A percentile compares a stretch with the other conserved stretches of the same genome.
phyloP scores from a whole-genome alignment of 2,888 invertebrate species.

The Ophioninae sp. region DNA sequence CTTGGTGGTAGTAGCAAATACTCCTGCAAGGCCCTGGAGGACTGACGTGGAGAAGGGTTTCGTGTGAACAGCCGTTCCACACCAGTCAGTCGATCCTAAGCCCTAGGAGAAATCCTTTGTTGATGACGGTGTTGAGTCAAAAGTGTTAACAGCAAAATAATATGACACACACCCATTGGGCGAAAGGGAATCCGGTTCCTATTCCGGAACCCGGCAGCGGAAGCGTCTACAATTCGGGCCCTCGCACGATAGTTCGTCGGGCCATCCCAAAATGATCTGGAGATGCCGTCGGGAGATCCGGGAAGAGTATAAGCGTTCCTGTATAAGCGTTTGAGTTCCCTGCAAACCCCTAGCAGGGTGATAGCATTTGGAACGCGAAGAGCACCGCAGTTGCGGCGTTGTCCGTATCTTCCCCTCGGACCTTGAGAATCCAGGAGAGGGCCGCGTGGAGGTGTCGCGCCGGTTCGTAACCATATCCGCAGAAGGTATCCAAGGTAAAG shows the following conservation, averaged over 20 bases:
- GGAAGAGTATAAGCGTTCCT: no score
- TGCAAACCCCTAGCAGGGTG: conserved; percentile 79
- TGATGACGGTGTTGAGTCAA: conserved; percentile 77
- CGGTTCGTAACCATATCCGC: conserved; percentile 87
- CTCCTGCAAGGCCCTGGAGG: no score
- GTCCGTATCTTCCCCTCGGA: conserved; percentile 81
- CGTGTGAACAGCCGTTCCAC: conserved; percentile 85
- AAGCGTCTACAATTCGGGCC: no score
- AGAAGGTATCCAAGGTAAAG: conserved; percentile 89
- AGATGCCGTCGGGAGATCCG: no score
- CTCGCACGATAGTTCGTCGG: no score
- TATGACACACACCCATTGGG: conserved; percentile 78
- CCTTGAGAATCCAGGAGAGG: no score
- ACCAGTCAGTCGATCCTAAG: conserved; percentile 84
- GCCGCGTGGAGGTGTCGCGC: conserved; percentile 81
- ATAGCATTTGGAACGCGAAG: conserved; percentile 1
- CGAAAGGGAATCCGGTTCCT: conserved; percentile 82
- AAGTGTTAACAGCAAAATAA: conserved; percentile 62
- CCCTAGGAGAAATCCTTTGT: conserved; percentile 82
- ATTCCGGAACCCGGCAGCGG: conserved; percentile 85
- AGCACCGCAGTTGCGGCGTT: conserved; percentile 8
- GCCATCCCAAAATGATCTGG: no score
- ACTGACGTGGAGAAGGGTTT: conserved; percentile 84
- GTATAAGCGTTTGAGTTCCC: conserved; percentile 78
- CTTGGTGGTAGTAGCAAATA: no score